A percentile compares a stretch with the other conserved stretches of the same genome.
Evolutionary conservation across 2,797 vertebrate species (phyloP).

Genomic region (Pseudochirops cupreus): DNA sequence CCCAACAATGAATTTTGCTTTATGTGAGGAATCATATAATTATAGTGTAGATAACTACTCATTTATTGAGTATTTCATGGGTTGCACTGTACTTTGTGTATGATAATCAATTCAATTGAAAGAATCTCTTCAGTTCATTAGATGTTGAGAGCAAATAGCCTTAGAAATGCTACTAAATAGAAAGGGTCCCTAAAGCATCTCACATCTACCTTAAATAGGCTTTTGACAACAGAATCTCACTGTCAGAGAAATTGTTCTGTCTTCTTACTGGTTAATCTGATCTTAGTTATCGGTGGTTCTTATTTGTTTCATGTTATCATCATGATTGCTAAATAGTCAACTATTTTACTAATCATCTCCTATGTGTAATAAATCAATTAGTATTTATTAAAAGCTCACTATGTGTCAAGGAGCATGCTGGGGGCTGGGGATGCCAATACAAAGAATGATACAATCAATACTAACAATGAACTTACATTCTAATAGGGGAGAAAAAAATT

Average conservation of each 20-base stretch:
- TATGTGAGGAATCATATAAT: background rate
- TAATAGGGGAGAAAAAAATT: background rate
- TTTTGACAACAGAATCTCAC: background rate
- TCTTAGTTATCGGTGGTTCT: background rate
- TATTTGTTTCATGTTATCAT: background rate
- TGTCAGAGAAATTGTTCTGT: background rate
- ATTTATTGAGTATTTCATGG: background rate
- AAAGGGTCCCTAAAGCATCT: background rate
- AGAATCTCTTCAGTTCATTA: background rate
- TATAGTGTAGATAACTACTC: background rate
- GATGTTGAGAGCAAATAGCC: background rate
- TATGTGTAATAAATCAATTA: background rate
- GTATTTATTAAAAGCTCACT: background rate
- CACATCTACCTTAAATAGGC: background rate
- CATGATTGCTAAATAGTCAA: background rate
- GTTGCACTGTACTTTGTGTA: background rate
- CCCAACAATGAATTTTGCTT: background rate
- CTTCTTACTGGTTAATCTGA: background rate
- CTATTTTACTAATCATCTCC: background rate
- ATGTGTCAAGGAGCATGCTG: too few species aligned
- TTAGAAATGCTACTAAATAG: background rate
- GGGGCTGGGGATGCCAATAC: too few species aligned
- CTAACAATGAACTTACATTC: background rate
- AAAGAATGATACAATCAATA: too few species aligned
- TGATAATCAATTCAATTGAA: background rate